These are phyloP conservation scores for Cataglyphis livida DNA, from an alignment of 2,888 invertebrate genomes.

Conservation along the genomic window DNA sequence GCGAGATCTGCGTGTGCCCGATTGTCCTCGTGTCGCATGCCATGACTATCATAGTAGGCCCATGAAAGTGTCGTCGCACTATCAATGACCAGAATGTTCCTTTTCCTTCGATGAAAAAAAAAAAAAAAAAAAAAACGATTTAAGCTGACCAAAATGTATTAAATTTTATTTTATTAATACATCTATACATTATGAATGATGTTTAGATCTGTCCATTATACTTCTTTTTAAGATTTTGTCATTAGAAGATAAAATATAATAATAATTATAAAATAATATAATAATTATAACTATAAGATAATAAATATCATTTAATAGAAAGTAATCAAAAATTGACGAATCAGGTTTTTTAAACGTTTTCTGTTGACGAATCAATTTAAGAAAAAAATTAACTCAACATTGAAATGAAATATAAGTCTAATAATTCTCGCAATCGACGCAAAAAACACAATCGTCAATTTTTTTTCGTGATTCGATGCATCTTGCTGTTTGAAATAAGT, in stretches of 20 bases:
- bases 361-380: background rate
- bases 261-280: no score
- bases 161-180: background rate
- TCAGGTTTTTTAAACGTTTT: background rate
- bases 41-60: background rate
- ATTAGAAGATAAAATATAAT: background rate
- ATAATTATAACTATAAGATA: background rate
- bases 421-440: background rate
- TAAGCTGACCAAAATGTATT: background rate
- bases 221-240: background rate
- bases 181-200: background rate
- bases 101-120: constrained; percentile 8
- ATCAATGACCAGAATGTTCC: background rate
- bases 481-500: constrained; percentile 31
- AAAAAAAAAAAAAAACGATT: background rate
- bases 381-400: background rate
- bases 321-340: background rate
- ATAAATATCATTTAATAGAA: background rate
- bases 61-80: constrained; percentile 10
- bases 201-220: no score
- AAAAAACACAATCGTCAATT: constrained; percentile 3
- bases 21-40: background rate
- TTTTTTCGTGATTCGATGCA: constrained; percentile 17
- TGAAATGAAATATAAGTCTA: background rate
- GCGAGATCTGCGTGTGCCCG: background rate